Base-by-base conservation (phyloP, 30 jellyfish, hydroid and myxozoan species). In the Phacellophora camtschatica region DNA sequence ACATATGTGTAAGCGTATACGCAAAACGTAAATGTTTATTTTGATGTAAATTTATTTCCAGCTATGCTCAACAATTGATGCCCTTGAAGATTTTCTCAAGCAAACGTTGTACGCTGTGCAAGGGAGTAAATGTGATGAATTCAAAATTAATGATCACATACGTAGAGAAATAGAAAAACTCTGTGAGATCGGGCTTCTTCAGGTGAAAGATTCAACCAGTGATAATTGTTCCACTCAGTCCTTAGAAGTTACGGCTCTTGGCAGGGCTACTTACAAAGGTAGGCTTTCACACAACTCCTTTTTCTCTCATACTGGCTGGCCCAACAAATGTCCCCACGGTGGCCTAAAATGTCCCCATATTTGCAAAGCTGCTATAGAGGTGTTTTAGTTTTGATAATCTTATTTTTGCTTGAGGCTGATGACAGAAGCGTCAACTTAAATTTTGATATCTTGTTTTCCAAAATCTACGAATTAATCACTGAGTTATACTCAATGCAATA, bases 211-310 rank as follows among this genome's bases (percentile, higher is more conserved):
- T 0, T 19, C 9, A 7, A 36, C 22, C 19, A 59, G 78, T 3
- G 83, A 61, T 37, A 70, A 46, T 0, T 4, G 27, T 0, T 49
- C 63, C 13, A 43, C 55, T 31, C 54, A 48, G 8, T 43, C 19
- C 39, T 24, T 80, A 16, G 86, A 59, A 18, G 76, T 77, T 7
- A 83, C 98, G 15, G 88, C 22, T 19, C 83, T 90, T 7, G 98
- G 98, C 25, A 58, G 74, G 11, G 98, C 98, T 16, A 50, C 95
- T 7, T 85, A 42, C 46, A 84, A 72, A 76, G 98, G 98, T 84
- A 39, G 15, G 35, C 3, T 9, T 42, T 15, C 3, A 20, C 53
- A 23, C 54, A n/a, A 71, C 73, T 19, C 20, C 15, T 11, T 23
- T 25, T 27, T 25, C 86, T 11, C 13, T 6, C 1, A 48, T 18